Evolutionary conservation across 2,113 vertebrate species (phyloP), one percentile per base, ranked within the genome.

Genomic region (Engraulis encrasicolus): DNA sequence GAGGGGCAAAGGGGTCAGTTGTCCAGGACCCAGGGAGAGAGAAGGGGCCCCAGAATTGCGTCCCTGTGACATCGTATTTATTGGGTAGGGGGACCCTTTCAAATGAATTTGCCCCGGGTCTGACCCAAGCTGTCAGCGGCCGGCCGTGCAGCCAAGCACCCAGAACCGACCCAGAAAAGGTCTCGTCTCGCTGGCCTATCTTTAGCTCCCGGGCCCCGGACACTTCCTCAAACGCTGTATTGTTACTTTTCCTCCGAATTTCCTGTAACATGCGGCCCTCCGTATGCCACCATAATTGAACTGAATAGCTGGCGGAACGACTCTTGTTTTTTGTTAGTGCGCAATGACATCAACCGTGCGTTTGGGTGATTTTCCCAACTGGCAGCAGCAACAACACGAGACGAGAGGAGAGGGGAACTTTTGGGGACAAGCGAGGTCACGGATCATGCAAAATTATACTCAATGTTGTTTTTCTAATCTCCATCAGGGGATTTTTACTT

Each of bases 341-440:
- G 34, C 23, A 18, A 34, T 74, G 66, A 74, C 66, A 74, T 74
- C 66, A 74, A 74, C 66, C 31, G 66, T 12, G 31, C 31, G 27
- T 15, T 14, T 23, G 11, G 11, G 61, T 71, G 6, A 31, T 71
- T 31, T 9, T n/a, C n/a, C n/a, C 61, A 12, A 71, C 61, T 71
- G 54, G 23, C 7, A 9, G 61, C 61, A 71, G n/a, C n/a, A n/a
- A n/a, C 27, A 6, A 7, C 58, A 66, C 23, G n/a, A n/a, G n/a
- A n/a, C n/a, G n/a, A n/a, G n/a, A n/a, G n/a, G n/a, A n/a, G n/a
- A 74, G 66, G 27, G 66, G 66, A 74, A 74, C 66, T 74, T n/a
- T n/a, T 17, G 66, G 66, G 66, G 66, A 74, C 66, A 74, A 36
- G n/a, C n/a, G n/a, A n/a, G 66, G 66, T 74, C 27, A 74, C 12